These are phyloP conservation scores for Tauraco erythrolophus DNA, from an alignment of 2,113 vertebrate genomes.

Conservation along the genomic window DNA sequence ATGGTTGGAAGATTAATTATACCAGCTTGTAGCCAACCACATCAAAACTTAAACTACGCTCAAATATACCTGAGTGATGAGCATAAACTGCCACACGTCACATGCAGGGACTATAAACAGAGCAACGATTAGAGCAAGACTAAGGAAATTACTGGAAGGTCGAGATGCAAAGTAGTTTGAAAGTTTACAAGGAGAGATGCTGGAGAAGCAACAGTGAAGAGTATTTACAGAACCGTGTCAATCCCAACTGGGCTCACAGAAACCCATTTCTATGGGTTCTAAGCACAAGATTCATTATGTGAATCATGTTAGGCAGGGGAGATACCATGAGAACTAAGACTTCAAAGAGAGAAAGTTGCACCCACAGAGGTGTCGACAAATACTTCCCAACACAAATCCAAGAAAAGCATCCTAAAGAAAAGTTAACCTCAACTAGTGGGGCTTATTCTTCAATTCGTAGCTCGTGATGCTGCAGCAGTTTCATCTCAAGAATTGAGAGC, in stretches of 20 bases:
- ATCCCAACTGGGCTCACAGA: background rate
- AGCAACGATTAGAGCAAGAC: background rate
- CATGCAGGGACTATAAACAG: background rate
- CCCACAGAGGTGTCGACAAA: background rate
- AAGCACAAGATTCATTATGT: background rate
- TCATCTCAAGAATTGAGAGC: background rate
- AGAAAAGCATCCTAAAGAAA: background rate
- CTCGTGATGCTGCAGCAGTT: background rate
- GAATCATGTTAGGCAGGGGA: accelerated
- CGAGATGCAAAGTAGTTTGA: background rate
- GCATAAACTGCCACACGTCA: background rate
- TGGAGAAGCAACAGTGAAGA: background rate
- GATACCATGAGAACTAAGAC: background rate
- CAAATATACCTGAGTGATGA: background rate
- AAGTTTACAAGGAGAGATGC: background rate
- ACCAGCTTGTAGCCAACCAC: background rate
- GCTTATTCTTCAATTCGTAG: background rate
- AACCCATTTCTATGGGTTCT: background rate
- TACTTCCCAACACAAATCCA: background rate
- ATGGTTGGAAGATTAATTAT: background rate
- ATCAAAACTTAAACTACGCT: background rate
- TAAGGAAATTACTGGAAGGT: background rate
- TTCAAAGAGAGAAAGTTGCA: background rate
- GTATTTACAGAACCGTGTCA: background rate
- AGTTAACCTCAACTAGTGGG: background rate